A percentile compares a stretch with the other conserved stretches of the same genome.
These are phyloP conservation scores for Archegozetes longisetosus DNA, from an alignment of 1,140 invertebrate genomes.

Conservation along the genomic window DNA sequence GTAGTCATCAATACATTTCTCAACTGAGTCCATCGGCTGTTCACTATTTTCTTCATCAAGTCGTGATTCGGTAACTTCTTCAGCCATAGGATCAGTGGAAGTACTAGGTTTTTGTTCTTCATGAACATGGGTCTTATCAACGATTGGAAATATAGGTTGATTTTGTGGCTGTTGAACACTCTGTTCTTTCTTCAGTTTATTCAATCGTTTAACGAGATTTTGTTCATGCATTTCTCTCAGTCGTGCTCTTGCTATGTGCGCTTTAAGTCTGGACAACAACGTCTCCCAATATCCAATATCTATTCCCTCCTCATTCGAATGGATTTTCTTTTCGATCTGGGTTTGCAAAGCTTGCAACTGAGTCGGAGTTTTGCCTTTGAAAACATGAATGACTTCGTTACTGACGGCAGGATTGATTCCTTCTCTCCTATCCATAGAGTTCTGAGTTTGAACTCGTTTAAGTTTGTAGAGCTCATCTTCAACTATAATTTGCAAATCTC, in stretches of 20 bases:
- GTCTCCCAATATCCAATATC: conserved; percentile 96
- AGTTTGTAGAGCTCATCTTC: conserved; percentile 84
- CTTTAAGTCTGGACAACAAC: conserved; percentile 76
- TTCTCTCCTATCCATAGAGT: conserved; percentile 48
- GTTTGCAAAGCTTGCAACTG: conserved; percentile 65
- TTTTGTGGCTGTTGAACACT: not conserved
- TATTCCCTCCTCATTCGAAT: conserved; percentile 63
- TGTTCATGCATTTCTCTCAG: conserved; percentile 81
- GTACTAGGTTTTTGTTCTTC: conserved; percentile 23
- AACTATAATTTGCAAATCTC: conserved; percentile 88
- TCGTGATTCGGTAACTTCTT: conserved; percentile 24
- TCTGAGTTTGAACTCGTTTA: conserved; percentile 36
- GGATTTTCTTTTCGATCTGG: conserved; percentile 77
- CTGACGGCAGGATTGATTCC: conserved; percentile 86
- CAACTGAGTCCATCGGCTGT: conserved; percentile 34
- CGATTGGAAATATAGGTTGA: not conserved
- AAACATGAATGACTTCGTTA: conserved; percentile 70
- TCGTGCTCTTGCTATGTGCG: conserved; percentile 82
- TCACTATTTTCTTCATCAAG: conserved; percentile 20
- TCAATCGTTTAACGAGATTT: conserved; percentile 71
- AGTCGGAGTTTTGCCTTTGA: conserved; percentile 79
- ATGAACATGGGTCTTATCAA: conserved; percentile 23
- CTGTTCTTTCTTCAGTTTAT: conserved; percentile 39
- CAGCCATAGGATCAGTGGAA: conserved; percentile 1
- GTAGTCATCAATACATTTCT: conserved; percentile 42